Evolutionary conservation across 1,140 invertebrate genomes (phyloP).

Genomic region (Coelopa frigida): DNA sequence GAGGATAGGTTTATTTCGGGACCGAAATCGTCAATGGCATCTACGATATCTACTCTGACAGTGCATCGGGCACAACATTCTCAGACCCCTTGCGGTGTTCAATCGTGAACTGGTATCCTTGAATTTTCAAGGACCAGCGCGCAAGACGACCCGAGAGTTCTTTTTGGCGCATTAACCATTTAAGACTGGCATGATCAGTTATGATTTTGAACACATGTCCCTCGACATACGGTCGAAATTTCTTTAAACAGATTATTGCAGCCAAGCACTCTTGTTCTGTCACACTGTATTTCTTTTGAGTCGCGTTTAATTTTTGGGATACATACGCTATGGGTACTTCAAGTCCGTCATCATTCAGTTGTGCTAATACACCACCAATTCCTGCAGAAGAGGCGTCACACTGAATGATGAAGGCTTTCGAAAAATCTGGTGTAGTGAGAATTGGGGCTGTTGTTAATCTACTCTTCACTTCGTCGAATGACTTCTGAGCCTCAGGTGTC

Average conservation of each 20-base stretch:
- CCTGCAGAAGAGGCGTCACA: slow-evolving; percentile 12
- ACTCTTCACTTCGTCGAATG: slow-evolving; percentile 19
- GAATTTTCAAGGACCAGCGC: slow-evolving; percentile 27
- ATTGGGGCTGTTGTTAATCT: slow-evolving; percentile 14
- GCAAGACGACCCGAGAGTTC: slow-evolving; percentile 27
- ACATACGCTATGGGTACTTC: slow-evolving; percentile 15
- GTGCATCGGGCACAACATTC: slow-evolving; percentile 34
- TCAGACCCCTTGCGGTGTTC: slow-evolving; percentile 37
- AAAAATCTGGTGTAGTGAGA: slow-evolving; percentile 22
- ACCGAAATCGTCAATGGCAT: not conserved
- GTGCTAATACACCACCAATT: slow-evolving; percentile 23
- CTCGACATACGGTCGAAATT: slow-evolving; percentile 44
- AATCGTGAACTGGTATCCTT: slow-evolving; percentile 29
- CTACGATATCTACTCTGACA: slow-evolving; percentile 19
- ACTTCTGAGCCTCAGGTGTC: not conserved
- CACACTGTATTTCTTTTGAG: slow-evolving; percentile 18
- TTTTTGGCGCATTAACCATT: slow-evolving; percentile 22
- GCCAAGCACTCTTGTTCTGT: slow-evolving; percentile 46
- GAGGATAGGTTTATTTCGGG: slow-evolving; percentile 3
- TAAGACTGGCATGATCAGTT: slow-evolving; percentile 27
- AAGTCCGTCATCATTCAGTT: slow-evolving; percentile 25
- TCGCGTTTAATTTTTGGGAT: slow-evolving; percentile 13
- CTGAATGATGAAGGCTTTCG: slow-evolving; percentile 13
- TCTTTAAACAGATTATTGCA: slow-evolving; percentile 40
- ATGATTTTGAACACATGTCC: slow-evolving; percentile 38